Conservation (phyloP, 1,140 invertebrate species). For the Ceratina calcarata region DNA sequence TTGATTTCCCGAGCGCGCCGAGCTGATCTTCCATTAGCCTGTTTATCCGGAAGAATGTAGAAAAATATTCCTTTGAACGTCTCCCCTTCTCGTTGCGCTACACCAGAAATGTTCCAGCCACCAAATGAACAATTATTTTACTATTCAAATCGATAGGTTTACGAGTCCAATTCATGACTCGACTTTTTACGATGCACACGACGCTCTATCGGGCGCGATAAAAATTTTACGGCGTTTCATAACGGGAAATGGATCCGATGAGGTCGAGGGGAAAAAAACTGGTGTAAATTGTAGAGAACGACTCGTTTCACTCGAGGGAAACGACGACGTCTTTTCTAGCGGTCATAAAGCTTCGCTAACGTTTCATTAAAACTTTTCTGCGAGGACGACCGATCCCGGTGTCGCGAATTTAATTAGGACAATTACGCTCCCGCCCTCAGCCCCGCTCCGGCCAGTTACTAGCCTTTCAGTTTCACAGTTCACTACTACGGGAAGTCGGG, state of each 20-base stretch:
- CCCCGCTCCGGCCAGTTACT: background rate
- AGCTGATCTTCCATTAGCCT: constrained; percentile 4
- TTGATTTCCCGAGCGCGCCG: background rate
- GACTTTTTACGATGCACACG: too few species aligned
- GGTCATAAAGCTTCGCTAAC: constrained; percentile 16
- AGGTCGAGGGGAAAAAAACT: background rate
- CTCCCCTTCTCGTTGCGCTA: background rate
- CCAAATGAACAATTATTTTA: background rate
- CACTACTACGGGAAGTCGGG: background rate
- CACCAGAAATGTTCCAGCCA: too few species aligned
- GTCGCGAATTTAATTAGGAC: constrained; percentile 43
- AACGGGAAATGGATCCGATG: too few species aligned
- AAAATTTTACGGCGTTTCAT: too few species aligned
- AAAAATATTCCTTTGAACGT: constrained; percentile 3
- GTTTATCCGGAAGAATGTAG: background rate
- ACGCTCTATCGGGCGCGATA: too few species aligned
- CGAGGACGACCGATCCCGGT: background rate
- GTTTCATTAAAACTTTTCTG: constrained; percentile 42
- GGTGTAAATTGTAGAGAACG: background rate
- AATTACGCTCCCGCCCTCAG: background rate
- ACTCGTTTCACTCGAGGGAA: background rate
- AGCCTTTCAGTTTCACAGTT: background rate
- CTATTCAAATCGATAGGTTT: background rate
- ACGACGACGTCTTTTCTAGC: constrained; percentile 10
- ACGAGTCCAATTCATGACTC: too few species aligned